Percentiles rank a stretch among this genome's conserved stretches.
Conservation (phyloP, 2,113 vertebrate genomes). For the Clupea harengus region DNA sequence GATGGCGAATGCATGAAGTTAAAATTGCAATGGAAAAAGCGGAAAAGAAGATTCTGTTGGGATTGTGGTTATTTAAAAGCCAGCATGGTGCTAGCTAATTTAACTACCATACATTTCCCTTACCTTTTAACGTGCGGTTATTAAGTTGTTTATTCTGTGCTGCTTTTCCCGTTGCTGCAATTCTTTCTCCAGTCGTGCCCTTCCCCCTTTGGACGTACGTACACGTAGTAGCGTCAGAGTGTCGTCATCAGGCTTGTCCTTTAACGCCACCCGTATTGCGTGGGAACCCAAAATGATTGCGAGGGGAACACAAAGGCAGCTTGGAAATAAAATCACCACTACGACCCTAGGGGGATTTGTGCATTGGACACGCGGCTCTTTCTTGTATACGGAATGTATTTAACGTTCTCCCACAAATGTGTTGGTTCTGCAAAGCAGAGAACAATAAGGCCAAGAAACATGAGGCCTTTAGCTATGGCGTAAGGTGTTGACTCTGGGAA, state of each 20-base stretch:
- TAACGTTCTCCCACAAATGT: no score
- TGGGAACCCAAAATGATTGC: no score
- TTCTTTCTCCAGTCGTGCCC: conserved; percentile 65
- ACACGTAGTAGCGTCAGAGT: conserved; percentile 58
- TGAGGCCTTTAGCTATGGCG: no score
- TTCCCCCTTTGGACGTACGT: conserved; percentile 62
- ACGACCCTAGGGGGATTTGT: no score
- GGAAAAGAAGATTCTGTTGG: not conserved
- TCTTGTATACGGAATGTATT: no score
- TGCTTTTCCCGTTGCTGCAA: conserved; percentile 70
- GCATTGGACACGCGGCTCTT: no score
- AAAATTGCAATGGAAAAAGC: conserved; percentile 21
- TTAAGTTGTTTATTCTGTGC: conserved; percentile 62
- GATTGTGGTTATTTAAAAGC: not conserved
- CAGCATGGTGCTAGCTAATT: not conserved
- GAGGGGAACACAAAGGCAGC: no score
- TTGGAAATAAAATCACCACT: no score
- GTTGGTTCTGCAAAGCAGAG: no score
- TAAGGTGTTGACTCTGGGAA: no score
- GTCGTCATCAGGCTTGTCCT: conserved; percentile 29
- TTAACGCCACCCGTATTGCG: not conserved
- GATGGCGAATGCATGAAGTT: conserved; percentile 53
- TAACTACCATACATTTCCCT: conserved; percentile 32
- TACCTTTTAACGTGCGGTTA: conserved; percentile 56
- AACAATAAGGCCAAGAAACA: no score